phyloP scores from a whole-genome alignment of 2,888 invertebrate genomes.

The Orchesellides sinensis region DNA sequence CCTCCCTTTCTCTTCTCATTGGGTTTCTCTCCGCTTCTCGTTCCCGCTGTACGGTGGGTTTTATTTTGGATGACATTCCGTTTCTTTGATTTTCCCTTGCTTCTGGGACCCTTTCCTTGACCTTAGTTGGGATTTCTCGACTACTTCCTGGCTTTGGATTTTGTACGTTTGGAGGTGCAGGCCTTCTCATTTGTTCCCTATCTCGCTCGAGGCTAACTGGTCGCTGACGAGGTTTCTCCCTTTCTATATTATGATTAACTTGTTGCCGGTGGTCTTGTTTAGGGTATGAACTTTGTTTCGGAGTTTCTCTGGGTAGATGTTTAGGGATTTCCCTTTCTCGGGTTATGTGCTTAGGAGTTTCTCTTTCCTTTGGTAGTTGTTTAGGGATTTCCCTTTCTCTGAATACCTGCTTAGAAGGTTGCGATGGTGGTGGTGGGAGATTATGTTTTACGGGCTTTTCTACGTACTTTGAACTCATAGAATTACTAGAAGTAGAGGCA shows the following conservation, averaged over 20 bases:
- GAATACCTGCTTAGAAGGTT: no score
- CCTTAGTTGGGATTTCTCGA: no score
- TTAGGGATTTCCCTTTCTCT: no score
- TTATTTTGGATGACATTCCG: not conserved
- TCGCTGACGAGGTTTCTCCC: not conserved
- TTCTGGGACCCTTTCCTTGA: not conserved
- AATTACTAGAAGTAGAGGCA: no score
- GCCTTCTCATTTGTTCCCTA: not conserved
- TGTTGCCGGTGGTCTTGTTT: not conserved
- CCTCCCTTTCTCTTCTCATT: not conserved
- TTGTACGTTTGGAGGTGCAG: not conserved
- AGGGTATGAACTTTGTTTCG: not conserved
- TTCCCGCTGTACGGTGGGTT: not conserved
- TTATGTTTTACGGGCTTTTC: not conserved
- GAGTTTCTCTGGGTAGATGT: not conserved
- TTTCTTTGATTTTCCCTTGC: not conserved
- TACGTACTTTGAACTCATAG: no score
- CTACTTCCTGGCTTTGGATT: conserved; percentile 23
- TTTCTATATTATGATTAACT: conserved; percentile 4
- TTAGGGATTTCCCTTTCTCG: no score
- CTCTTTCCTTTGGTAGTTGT: no score
- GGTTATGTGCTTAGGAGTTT: no score
- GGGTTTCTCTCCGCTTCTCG: not conserved
- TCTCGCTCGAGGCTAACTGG: not conserved
- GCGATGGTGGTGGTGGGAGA: not conserved